phyloP scores from a whole-genome alignment of 2,113 vertebrate genomes.

The Poicephalus gulielmi region DNA sequence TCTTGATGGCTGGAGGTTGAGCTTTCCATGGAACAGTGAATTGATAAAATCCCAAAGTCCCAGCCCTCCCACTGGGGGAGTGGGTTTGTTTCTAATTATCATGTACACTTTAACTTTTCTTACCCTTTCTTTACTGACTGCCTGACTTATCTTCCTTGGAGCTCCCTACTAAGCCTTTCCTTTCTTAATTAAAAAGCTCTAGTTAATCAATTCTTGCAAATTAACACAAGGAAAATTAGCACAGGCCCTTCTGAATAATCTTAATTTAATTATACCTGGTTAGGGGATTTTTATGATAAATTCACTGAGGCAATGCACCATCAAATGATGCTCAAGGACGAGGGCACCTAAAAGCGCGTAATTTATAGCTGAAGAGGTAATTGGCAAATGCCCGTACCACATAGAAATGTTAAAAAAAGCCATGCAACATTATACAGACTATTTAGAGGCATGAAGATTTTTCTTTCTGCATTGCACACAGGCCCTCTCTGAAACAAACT shows the following conservation, averaged over 20 bases:
- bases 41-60: background rate
- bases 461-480: background rate
- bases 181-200: constrained; percentile 53
- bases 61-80: background rate
- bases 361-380: background rate
- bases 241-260: constrained; percentile 37
- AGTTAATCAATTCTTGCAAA: constrained; percentile 55
- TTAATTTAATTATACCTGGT: constrained; percentile 51
- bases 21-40: background rate
- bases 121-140: constrained; percentile 32
- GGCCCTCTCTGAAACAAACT: background rate
- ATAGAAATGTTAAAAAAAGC: background rate
- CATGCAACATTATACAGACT: background rate
- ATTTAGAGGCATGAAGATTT: background rate
- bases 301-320: background rate
- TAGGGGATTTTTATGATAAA: background rate
- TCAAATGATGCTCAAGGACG: background rate
- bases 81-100: constrained; percentile 39
- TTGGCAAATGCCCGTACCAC: background rate
- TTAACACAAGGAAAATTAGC: constrained; percentile 43
- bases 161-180: constrained; percentile 35
- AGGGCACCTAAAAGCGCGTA: background rate
- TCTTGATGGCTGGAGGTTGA: background rate
- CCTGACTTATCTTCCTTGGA: constrained; percentile 44
- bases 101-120: constrained; percentile 29